Evolutionary conservation across 2,888 invertebrate species (phyloP).

Genomic region (Odontocolon sp.): DNA sequence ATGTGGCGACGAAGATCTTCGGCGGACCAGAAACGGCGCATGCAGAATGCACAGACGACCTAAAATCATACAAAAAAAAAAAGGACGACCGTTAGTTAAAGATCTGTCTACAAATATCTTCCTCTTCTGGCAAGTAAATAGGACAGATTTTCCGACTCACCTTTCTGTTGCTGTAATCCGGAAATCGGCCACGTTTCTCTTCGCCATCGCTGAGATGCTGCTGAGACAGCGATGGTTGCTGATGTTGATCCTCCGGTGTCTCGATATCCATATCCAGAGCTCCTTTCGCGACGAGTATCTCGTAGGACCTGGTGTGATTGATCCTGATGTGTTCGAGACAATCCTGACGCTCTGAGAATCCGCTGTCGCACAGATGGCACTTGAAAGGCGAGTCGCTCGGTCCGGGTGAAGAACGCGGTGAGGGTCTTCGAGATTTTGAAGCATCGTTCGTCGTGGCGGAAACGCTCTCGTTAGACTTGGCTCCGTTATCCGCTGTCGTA

Average conservation of each 20-base stretch:
- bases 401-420: conserved; percentile 77
- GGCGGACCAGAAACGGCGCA: conserved; percentile 96
- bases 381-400: conserved; percentile 90
- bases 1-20: conserved; percentile 96
- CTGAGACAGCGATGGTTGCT: conserved; percentile 80
- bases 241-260: conserved; percentile 78
- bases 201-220: conserved; percentile 86
- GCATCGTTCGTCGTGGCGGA: conserved; percentile 60
- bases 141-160: conserved; percentile 79
- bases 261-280: conserved; percentile 86
- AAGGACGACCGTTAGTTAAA: background rate
- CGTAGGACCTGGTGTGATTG: conserved; percentile 89
- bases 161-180: conserved; percentile 93
- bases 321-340: conserved; percentile 91
- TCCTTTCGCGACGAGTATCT: conserved; percentile 91
- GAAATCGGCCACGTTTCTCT: conserved; percentile 89
- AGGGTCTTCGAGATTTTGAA: conserved; percentile 69
- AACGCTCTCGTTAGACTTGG: conserved; percentile 30
- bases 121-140: background rate
- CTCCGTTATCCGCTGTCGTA: background rate
- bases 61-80: conserved; percentile 70
- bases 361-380: conserved; percentile 95
- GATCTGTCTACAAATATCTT: background rate
- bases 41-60: conserved; percentile 95
- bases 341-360: conserved; percentile 89